Evolutionary conservation across 35 echinoderm and acorn worm genomes (phyloP).

Genomic region (Patiria miniata): DNA sequence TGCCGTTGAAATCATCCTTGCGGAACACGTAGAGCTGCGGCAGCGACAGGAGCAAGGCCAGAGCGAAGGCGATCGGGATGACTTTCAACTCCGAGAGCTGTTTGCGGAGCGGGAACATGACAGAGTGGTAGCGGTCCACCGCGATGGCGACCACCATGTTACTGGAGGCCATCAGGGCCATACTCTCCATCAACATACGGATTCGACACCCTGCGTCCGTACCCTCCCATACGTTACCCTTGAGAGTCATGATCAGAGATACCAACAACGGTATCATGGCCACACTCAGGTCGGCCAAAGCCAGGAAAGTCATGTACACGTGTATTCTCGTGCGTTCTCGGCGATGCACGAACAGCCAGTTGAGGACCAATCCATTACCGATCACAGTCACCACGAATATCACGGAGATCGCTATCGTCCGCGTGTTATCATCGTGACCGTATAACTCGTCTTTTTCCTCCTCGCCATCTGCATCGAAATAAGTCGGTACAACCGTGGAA

Average conservation of each 20-base stretch:
- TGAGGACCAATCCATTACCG: constrained; percentile 70
- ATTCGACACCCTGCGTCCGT: constrained; percentile 68
- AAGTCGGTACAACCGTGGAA: neutral
- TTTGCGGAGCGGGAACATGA: constrained; percentile 77
- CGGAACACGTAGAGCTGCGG: constrained; percentile 80
- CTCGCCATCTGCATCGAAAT: neutral
- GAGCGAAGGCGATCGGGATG: constrained; percentile 57
- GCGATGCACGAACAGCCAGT: constrained; percentile 72
- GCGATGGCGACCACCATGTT: constrained; percentile 88
- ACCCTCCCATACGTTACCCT: constrained; percentile 40
- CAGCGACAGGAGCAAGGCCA: constrained; percentile 67
- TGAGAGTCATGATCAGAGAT: constrained; percentile 60
- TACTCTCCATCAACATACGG: constrained; percentile 52
- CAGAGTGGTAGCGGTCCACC: constrained; percentile 78
- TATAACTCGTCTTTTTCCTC: constrained; percentile 5
- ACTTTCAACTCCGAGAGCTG: constrained; percentile 54
- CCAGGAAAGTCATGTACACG: constrained; percentile 72
- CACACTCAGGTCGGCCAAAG: constrained; percentile 71
- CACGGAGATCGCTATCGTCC: constrained; percentile 56
- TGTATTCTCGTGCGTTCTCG: constrained; percentile 67
- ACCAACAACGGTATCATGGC: constrained; percentile 64
- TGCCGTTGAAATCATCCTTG: neutral
- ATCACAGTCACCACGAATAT: constrained; percentile 64
- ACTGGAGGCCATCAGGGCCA: constrained; percentile 76
- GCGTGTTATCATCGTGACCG: constrained; percentile 35